Evolutionary conservation across 2,888 invertebrate genomes (phyloP).

Genomic region (Seira musarum): DNA sequence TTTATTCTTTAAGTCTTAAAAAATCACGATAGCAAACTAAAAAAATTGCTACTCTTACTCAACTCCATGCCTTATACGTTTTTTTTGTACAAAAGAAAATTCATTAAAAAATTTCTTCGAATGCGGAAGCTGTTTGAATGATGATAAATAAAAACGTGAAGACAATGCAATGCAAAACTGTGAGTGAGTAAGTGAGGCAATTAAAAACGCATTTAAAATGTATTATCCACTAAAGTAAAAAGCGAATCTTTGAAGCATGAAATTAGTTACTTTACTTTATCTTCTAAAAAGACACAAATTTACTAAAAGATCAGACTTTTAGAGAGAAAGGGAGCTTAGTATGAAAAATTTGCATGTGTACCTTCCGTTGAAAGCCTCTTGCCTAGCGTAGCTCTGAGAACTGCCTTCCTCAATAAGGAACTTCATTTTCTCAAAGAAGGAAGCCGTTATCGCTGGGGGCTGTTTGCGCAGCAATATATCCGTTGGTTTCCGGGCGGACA

Average conservation of each 20-base stretch:
- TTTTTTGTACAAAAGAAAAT: no score
- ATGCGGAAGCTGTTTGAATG: no score
- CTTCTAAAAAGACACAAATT: not conserved
- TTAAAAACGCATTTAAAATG: not conserved
- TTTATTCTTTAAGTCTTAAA: not conserved
- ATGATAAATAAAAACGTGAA: no score
- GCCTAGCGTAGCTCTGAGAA: conserved; percentile 96
- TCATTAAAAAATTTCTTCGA: no score
- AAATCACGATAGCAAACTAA: not conserved
- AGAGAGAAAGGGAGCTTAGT: conserved; percentile 26
- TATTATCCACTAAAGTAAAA: not conserved
- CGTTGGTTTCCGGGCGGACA: conserved; percentile 94
- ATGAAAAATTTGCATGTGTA: conserved; percentile 74
- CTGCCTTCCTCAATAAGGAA: conserved; percentile 99
- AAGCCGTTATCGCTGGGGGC: conserved; percentile 96
- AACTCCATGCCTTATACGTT: not conserved
- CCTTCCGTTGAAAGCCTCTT: conserved; percentile 98
- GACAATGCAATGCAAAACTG: no score
- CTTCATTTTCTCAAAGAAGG: conserved; percentile 98
- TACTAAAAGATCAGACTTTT: conserved; percentile 4
- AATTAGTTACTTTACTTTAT: not conserved
- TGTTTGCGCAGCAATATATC: conserved; percentile 96
- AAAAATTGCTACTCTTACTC: not conserved
- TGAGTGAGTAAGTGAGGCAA: no score
- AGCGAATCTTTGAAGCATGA: not conserved